Evolutionary conservation across 2,113 vertebrate genomes (phyloP).

Genomic region (Porphyrio hochstetteri): DNA sequence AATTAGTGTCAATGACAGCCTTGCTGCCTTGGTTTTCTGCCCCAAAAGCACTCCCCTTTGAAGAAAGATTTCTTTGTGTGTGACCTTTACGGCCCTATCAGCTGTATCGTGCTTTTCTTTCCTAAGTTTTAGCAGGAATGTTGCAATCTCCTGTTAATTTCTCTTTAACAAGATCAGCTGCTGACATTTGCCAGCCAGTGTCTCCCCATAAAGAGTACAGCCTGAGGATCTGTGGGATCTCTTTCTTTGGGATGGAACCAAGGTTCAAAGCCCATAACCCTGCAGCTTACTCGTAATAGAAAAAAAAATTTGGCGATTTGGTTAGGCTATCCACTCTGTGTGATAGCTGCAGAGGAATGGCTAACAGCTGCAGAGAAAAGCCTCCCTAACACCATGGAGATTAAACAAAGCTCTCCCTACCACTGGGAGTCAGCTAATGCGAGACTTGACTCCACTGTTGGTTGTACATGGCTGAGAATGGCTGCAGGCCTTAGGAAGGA

Average conservation of each 20-base stretch:
- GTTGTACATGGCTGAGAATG: background rate
- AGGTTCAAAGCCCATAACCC: background rate
- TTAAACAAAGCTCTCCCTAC: background rate
- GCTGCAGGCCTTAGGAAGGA: background rate
- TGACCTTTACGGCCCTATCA: background rate
- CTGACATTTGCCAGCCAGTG: background rate
- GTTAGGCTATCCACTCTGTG: background rate
- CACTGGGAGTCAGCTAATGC: background rate
- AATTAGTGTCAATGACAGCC: background rate
- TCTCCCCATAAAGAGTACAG: background rate
- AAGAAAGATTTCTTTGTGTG: background rate
- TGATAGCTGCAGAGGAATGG: background rate
- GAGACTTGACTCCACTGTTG: background rate
- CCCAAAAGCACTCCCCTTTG: background rate
- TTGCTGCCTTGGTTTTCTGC: background rate
- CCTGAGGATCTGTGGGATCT: background rate
- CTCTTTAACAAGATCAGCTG: background rate
- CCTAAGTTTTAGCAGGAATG: background rate
- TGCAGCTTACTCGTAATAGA: background rate
- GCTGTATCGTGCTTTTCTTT: background rate
- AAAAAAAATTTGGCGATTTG: fast-evolving
- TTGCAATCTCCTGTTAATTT: background rate
- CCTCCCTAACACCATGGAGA: background rate
- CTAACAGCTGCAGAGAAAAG: background rate
- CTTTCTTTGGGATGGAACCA: background rate